Percentiles rank a stretch among this genome's conserved stretches.
Conservation (phyloP, 2,113 vertebrate species). For the Casuarius casuarius region DNA sequence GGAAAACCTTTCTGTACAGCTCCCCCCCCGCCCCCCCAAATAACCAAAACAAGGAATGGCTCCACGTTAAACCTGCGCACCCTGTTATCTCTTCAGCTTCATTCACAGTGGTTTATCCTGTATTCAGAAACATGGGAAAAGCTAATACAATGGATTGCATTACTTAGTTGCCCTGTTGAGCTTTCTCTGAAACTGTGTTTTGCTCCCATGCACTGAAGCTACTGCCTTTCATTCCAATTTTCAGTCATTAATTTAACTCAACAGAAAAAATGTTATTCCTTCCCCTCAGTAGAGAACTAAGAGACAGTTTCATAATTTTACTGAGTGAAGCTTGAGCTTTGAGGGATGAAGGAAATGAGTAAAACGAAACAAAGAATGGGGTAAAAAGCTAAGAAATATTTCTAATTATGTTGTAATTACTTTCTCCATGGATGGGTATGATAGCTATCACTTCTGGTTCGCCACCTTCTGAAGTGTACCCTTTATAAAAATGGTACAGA, state of each 20-base stretch:
- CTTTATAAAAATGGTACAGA: slow-evolving; percentile 25
- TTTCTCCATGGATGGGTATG: slow-evolving; percentile 29
- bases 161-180: not conserved
- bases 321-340: not conserved
- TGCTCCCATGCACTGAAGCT: not conserved
- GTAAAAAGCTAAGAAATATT: not conserved
- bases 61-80: not conserved
- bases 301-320: not conserved
- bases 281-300: not conserved
- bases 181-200: not conserved
- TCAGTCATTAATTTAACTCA: not conserved
- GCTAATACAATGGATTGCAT: not conserved
- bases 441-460: slow-evolving; percentile 22
- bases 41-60: not conserved
- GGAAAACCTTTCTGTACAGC: not conserved
- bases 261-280: not conserved
- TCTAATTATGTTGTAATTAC: slow-evolving; percentile 31
- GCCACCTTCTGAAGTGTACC: not conserved
- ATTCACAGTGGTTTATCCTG: not conserved
- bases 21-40: not conserved
- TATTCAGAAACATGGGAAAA: not conserved
- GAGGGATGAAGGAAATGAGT: not conserved
- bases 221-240: not conserved
- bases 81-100: not conserved
- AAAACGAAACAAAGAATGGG: not conserved